A percentile compares a stretch with the other conserved stretches of the same genome.
Conservation (phyloP, 2,797 vertebrate species). For the Synaphobranchus kaupii region DNA sequence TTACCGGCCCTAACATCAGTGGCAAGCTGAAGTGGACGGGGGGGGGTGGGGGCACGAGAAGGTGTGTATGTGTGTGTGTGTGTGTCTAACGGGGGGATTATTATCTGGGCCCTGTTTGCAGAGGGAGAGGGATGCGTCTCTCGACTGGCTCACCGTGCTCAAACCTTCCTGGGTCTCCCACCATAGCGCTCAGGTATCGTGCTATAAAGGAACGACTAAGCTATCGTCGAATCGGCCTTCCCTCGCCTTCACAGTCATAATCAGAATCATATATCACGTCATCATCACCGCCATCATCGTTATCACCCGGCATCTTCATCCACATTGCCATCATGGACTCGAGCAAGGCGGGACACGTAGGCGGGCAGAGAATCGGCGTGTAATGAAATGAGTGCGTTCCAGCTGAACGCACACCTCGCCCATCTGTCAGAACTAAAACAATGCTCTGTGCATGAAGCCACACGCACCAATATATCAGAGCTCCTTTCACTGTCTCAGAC, state of each 20-base stretch:
- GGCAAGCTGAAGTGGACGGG: constrained; percentile 56
- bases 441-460: constrained; percentile 17
- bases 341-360: not conserved
- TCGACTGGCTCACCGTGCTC: not conserved
- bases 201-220: too few relatives aligned
- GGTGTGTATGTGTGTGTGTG: not conserved
- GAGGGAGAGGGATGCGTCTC: not conserved
- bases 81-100: not conserved
- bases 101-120: constrained; percentile 9
- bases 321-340: not conserved
- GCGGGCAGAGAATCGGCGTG: not conserved
- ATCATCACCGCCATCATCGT: not conserved
- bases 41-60: not conserved
- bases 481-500: not conserved
- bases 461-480: constrained; percentile 27
- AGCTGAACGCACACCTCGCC: constrained; percentile 40
- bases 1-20: constrained; percentile 68
- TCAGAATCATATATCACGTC: not conserved
- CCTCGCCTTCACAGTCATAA: not conserved
- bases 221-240: not conserved
- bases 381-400: constrained; percentile 48
- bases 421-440: constrained; percentile 35
- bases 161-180: not conserved
- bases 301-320: not conserved
- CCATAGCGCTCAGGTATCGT: not conserved